Evolutionary conservation across 2,113 vertebrate species (phyloP), one percentile per base, ranked within the genome.

Genomic region (Phyllostomus discolor): DNA sequence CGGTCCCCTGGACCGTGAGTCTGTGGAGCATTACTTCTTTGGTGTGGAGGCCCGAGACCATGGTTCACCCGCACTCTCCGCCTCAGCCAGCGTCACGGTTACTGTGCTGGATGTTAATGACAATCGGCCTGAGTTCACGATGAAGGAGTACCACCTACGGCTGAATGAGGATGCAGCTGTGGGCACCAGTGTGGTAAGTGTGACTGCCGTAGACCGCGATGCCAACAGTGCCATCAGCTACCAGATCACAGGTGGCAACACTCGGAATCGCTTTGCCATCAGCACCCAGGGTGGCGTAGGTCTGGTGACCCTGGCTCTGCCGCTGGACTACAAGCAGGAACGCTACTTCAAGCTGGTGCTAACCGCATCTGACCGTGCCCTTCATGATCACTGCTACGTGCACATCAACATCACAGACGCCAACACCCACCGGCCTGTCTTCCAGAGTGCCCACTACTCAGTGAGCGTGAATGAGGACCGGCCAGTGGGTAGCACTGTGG

Each of bases 81-180:
- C 99, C 12, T 99, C 99, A 0, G 99, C 99, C 26, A 99, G 99
- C 0, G 99, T 99, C 79, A 99, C 99, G 43, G 99, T 99, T 84
- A 99, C 99, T 7, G 99, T 99, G 75, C 99, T 99, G 99, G 99
- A 99, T 93, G 99, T 99, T 82, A 99, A 99, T 0, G 99, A 99
- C 98, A 99, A 99, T 97, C 99, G 99, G 7, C 99, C 99, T 0
- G 99, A 99, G 97, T 99, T 99, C 94, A 99, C 99, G 3, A 99
- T 99, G 98, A 99, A 99, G 96, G 99, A 99, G 94, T 99, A 99
- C 97, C 99, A 99, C 78, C 98, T 99, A 50, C 99, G 99, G 12
- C 98, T 99, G 95, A 99, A 99, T 1, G 99, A 99, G 97, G 99
- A 99, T 0, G 99, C 99, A 0, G 97, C 97, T 0, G 99, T 99